Evolutionary conservation across 2,888 invertebrate genomes (phyloP).

Genomic region (Rambutsinella grinnellia): DNA sequence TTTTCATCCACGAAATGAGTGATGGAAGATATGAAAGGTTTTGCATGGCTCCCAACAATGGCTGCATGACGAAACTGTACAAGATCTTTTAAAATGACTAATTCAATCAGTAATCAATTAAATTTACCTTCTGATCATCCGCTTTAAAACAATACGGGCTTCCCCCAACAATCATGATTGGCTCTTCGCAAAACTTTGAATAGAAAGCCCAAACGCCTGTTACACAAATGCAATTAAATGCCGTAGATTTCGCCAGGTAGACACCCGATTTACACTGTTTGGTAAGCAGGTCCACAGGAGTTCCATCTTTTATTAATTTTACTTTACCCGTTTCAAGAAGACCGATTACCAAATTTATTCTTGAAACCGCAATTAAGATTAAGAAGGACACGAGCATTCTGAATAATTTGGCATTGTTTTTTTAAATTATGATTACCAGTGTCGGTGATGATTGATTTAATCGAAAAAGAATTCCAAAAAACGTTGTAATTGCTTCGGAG

Average conservation of each 20-base stretch:
- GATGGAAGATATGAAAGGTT: slow-evolving; percentile 45
- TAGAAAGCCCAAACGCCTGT: slow-evolving; percentile 61
- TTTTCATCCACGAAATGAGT: slow-evolving; percentile 43
- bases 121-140: not conserved
- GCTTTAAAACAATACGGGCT: slow-evolving; percentile 47
- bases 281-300: slow-evolving; percentile 4
- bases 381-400: too few species aligned
- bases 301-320: not conserved
- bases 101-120: not conserved
- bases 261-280: slow-evolving; percentile 38
- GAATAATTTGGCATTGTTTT: too few species aligned
- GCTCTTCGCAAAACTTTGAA: slow-evolving; percentile 44
- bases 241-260: slow-evolving; percentile 13
- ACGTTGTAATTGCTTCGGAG: too few species aligned
- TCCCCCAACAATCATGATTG: slow-evolving; percentile 47
- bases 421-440: too few species aligned
- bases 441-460: too few species aligned
- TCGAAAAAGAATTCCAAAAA: too few species aligned
- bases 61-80: slow-evolving; percentile 38
- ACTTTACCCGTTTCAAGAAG: slow-evolving; percentile 4
- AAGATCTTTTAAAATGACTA: too few species aligned
- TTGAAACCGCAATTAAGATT: too few species aligned
- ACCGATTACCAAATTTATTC: too few species aligned
- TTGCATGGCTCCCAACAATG: slow-evolving; percentile 46
- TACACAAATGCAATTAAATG: slow-evolving; percentile 48